Evolutionary conservation across 1,140 invertebrate species (phyloP).

Genomic region (Drosophila bocki): DNA sequence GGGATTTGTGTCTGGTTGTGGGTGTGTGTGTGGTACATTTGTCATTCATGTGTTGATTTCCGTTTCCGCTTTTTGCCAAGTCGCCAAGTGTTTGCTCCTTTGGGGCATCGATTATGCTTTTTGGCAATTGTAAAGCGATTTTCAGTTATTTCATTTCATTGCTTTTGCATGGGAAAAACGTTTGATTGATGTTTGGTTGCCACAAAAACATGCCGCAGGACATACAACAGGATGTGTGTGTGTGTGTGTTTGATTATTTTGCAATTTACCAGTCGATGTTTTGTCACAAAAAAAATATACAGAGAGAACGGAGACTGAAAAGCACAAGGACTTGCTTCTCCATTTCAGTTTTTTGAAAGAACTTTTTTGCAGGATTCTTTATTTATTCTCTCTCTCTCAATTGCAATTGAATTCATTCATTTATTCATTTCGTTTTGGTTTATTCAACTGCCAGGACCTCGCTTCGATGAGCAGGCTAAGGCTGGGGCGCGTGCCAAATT

Average conservation of each 20-base stretch:
- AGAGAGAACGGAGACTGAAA: conserved; percentile 1
- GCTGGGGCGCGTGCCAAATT: conserved; percentile 72
- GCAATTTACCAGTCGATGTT: conserved; percentile 74
- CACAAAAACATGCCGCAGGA: conserved; percentile 75
- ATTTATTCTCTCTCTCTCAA: conserved; percentile 39
- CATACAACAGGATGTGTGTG: conserved; percentile 36
- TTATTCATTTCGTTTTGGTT: conserved; percentile 69
- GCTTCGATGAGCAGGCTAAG: conserved; percentile 54
- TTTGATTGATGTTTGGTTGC: conserved; percentile 73
- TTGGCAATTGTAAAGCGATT: conserved; percentile 83
- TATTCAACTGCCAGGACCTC: conserved; percentile 43
- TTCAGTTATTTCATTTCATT: conserved; percentile 75
- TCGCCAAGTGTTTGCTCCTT: conserved; percentile 79
- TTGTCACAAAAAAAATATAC: conserved; percentile 14
- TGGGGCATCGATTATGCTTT: conserved; percentile 79
- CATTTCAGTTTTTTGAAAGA: conserved; percentile 61
- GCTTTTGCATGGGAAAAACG: background rate
- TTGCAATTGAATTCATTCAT: conserved; percentile 82
- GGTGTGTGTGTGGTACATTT: conserved; percentile 50
- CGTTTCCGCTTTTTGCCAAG: conserved; percentile 63
- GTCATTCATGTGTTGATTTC: conserved; percentile 85
- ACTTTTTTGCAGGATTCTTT: conserved; percentile 6
- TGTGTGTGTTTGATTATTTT: conserved; percentile 73
- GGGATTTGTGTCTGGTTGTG: too few relatives aligned
- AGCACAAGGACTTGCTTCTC: conserved; percentile 28